A percentile compares a stretch with the other conserved stretches of the same genome.
These are phyloP conservation scores for Bradypodion pumilum DNA, from an alignment of 2,797 vertebrate species.

Conservation along the genomic window DNA sequence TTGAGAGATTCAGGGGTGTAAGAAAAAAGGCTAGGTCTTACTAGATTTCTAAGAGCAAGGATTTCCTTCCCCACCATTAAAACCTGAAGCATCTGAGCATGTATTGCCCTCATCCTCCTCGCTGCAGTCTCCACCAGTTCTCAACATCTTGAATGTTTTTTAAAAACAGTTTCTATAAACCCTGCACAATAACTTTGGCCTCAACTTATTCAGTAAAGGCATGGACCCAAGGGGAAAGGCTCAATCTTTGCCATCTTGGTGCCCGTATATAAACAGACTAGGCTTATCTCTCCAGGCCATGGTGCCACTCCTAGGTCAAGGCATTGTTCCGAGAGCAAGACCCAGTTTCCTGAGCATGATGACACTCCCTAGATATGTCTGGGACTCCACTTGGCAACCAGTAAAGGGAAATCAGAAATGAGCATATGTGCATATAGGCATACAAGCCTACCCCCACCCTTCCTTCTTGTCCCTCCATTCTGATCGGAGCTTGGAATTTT, in stretches of 20 bases:
- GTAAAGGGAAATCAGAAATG: neutral
- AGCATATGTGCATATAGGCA: neutral
- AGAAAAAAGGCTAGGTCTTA: neutral
- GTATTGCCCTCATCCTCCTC: no score
- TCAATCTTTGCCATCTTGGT: slow-evolving; percentile 35
- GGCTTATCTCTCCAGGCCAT: slow-evolving; percentile 80
- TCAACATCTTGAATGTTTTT: neutral
- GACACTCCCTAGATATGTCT: neutral
- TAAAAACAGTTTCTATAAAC: neutral
- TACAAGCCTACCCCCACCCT: neutral
- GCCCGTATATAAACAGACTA: slow-evolving; percentile 81
- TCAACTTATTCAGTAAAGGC: neutral
- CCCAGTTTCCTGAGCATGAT: slow-evolving; percentile 24
- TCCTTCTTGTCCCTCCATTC: neutral
- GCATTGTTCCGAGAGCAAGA: slow-evolving; percentile 32
- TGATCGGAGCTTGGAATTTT: no score
- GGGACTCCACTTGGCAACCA: neutral
- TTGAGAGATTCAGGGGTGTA: neutral
- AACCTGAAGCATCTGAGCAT: neutral
- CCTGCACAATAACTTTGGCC: neutral
- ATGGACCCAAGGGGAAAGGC: neutral
- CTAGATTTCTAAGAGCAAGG: neutral
- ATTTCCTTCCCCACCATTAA: no score
- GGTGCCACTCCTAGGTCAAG: slow-evolving; percentile 21
- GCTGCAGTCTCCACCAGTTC: neutral